Evolutionary conservation across 2,113 vertebrate species (phyloP).

Genomic region (Thamnophis sirtalis): DNA sequence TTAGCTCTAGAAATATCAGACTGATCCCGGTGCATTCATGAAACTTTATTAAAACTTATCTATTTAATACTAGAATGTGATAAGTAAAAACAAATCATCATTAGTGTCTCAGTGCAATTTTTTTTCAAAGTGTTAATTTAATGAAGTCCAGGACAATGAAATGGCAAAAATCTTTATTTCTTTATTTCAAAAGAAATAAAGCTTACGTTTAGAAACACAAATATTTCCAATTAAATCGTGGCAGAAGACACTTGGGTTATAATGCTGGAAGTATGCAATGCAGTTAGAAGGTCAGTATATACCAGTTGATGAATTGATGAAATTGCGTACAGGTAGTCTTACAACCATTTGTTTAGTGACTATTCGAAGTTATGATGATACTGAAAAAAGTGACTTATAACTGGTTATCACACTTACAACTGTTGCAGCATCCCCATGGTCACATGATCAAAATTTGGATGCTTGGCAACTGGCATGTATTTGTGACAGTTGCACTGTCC

Average conservation of each 20-base stretch:
- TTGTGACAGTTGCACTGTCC: not conserved
- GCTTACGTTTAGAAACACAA: not conserved
- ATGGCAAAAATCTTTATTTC: no score
- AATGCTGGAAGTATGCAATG: not conserved
- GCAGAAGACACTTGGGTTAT: not conserved
- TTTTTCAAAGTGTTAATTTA: not conserved
- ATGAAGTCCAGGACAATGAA: not conserved
- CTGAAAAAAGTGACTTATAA: not conserved
- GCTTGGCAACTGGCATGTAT: not conserved
- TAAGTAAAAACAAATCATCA: conserved; percentile 1
- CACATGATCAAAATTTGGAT: not conserved
- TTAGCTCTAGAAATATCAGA: not conserved
- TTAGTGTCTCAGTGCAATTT: not conserved
- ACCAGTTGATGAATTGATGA: not conserved
- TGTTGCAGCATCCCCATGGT: not conserved
- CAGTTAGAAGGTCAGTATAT: not conserved
- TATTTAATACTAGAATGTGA: not conserved
- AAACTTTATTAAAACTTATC: not conserved
- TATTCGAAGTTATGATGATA: not conserved
- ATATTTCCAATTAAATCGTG: not conserved
- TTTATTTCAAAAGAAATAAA: not conserved
- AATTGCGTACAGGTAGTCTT: not conserved
- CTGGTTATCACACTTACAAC: not conserved
- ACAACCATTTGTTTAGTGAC: not conserved
- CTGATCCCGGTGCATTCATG: not conserved